Conservation (phyloP, 2,797 vertebrate genomes). For the Manis pentadactyla region DNA sequence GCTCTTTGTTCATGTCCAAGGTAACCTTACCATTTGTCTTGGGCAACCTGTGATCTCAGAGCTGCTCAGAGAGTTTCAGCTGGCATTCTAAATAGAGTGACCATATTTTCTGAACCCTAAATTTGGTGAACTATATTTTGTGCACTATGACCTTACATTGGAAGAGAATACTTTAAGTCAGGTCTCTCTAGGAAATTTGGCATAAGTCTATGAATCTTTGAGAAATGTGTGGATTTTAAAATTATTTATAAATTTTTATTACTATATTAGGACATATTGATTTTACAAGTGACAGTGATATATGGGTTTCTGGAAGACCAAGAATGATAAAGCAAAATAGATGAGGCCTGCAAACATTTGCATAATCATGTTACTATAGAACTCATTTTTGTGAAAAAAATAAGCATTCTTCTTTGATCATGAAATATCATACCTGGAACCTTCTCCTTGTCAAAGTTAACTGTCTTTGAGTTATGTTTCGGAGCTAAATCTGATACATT, state of each 20-base stretch:
- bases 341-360: background rate
- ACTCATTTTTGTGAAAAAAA: background rate
- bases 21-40: background rate
- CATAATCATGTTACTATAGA: background rate
- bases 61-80: background rate
- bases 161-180: background rate
- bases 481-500: constrained; percentile 24
- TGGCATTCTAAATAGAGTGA: background rate
- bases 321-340: background rate
- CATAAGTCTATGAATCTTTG: background rate
- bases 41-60: background rate
- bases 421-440: background rate
- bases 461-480: background rate
- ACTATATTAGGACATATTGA: background rate
- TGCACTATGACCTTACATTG: background rate
- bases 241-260: constrained; percentile 18
- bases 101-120: background rate
- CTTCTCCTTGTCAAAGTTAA: background rate
- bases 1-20: background rate
- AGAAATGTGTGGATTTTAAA: background rate
- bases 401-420: background rate
- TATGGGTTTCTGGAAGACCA: background rate
- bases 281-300: background rate
- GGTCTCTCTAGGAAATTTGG: background rate
- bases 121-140: background rate